Conservation (phyloP, 2,797 vertebrate genomes). For the Aplochiton taeniatus region DNA sequence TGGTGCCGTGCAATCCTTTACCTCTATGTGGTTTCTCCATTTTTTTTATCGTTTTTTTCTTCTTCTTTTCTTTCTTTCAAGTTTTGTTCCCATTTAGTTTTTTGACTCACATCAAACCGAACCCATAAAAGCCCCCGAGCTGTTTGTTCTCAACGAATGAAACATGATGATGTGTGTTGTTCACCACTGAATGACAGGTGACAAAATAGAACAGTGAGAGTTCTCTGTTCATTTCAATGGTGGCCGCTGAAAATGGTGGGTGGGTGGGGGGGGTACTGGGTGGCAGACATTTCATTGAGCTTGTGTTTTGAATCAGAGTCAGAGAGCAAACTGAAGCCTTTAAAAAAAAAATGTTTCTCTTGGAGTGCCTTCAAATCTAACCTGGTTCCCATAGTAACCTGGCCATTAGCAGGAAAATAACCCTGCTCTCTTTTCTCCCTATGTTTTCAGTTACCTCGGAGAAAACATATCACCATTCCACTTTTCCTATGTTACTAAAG, state of each 20-base stretch:
- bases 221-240: conserved; percentile 20
- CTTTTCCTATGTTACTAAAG: conserved; percentile 7
- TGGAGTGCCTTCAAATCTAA: conserved; percentile 55
- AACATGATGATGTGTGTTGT: background rate
- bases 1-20: too few species aligned
- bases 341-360: too few species aligned
- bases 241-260: conserved; percentile 19
- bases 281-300: conserved; percentile 59
- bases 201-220: conserved; percentile 15
- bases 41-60: too few species aligned
- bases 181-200: conserved; percentile 5
- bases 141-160: background rate
- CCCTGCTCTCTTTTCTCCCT: conserved; percentile 14
- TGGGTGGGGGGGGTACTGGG: conserved; percentile 43
- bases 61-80: too few species aligned
- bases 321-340: conserved; percentile 55
- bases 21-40: too few species aligned
- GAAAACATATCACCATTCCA: conserved; percentile 25
- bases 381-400: conserved; percentile 77
- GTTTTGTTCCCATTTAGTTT: too few species aligned
- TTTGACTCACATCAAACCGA: background rate
- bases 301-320: conserved; percentile 62
- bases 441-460: conserved; percentile 46
- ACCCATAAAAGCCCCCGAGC: background rate
- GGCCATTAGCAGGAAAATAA: conserved; percentile 56